Evolutionary conservation across 2,797 vertebrate species (phyloP).

Genomic region (Spinibarbus caldwelli): DNA sequence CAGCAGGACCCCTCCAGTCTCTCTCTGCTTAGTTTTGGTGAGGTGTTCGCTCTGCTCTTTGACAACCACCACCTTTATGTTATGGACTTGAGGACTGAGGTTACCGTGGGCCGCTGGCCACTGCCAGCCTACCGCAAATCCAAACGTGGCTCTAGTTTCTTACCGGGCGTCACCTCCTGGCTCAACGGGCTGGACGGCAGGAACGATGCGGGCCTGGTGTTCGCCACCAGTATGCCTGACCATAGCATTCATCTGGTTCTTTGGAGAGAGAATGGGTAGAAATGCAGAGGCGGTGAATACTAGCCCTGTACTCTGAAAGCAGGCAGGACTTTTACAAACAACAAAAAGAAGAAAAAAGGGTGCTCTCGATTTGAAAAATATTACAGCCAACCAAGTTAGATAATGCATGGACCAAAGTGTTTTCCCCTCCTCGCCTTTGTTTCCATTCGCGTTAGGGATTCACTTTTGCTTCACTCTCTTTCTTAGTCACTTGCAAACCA

Average conservation of each 20-base stretch:
- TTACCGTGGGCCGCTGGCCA: slow-evolving; percentile 93
- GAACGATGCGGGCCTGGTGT: slow-evolving; percentile 95
- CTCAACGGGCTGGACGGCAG: slow-evolving; percentile 92
- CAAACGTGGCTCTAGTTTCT: slow-evolving; percentile 96
- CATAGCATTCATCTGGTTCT: slow-evolving; percentile 99
- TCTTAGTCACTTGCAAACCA: slow-evolving; percentile 39
- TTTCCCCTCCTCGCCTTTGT: slow-evolving; percentile 57
- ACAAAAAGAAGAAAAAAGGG: slow-evolving; percentile 59
- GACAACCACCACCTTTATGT: slow-evolving; percentile 97
- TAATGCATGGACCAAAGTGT: slow-evolving; percentile 92
- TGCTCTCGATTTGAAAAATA: slow-evolving; percentile 65
- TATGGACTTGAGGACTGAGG: slow-evolving; percentile 97
- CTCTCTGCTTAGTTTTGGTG: slow-evolving; percentile 93
- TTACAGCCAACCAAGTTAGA: slow-evolving; percentile 69
- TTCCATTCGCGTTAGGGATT: slow-evolving; percentile 52
- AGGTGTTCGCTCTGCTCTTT: slow-evolving; percentile 95
- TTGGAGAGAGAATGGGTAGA: slow-evolving; percentile 95
- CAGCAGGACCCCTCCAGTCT: slow-evolving; percentile 87
- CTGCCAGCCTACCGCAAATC: slow-evolving; percentile 97
- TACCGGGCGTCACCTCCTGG: slow-evolving; percentile 95
- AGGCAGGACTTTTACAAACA: slow-evolving; percentile 24
- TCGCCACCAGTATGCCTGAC: slow-evolving; percentile 99
- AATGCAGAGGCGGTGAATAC: background rate
- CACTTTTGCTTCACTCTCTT: slow-evolving; percentile 23
- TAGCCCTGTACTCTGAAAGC: slow-evolving; percentile 6